Base-by-base conservation (phyloP, 2,888 invertebrate genomes). In the Chalcis sispes region DNA sequence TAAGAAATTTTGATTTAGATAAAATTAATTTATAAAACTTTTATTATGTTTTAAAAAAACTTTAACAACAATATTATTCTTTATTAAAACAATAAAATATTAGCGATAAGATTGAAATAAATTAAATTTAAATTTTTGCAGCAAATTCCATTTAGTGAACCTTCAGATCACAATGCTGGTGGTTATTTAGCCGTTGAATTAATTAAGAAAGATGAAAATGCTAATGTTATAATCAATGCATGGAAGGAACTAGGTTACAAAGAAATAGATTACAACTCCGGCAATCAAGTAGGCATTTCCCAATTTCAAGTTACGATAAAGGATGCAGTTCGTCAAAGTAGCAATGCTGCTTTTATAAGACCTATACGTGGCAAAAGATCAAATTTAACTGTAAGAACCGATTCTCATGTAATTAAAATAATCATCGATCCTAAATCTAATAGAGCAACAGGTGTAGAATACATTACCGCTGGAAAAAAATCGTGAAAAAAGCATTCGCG, bases 341-440 rank as follows among this genome's bases (percentile, higher is more conserved):
- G 90, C 0, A 93, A 93, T 81, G 86, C 85, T 3, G 94, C 93
- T 1, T 94, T 91, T 79, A 92, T 93, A 15, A 89, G 92, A 80
- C 92, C 93, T 0, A 91, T 94, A 69, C 89, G 93, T 54, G 80
- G 90, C 29, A 90, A 89, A 77, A 82, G 91, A 42, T 8, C 7
- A 29, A 88, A 88, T 78, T 74, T 87, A 13, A 80, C 79, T 32
- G 78, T 87, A 27, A 80, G 81, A 75, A 91, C 91, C 80, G 87
- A 90, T 77, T 88, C 91, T 15, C 79, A 86, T n/a, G 92, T 90
- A 5, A 86, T 87, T 50, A 89, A 88, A 77, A 83, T 92, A 25
- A 80, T 90, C 36, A 88, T 92, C 69, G 89, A 92, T 80, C 80
- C 84, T 1, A 65, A 82, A 10, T 85, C 85, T 18, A 90, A 89